These are phyloP conservation scores for Tipula unca DNA, from an alignment of 2,888 invertebrate genomes.

Conservation along the genomic window DNA sequence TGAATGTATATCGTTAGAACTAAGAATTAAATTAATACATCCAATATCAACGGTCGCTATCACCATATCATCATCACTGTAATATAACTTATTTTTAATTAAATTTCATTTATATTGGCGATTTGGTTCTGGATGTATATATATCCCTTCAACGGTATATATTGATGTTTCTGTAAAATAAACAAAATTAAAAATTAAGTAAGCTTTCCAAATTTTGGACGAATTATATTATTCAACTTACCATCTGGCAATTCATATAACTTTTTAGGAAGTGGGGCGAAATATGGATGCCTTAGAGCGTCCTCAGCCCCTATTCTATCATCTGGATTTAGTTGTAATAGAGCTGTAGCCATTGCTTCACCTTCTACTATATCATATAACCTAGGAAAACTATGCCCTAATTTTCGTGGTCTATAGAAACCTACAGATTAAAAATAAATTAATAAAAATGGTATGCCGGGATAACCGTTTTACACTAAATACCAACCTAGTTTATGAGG, in stretches of 20 bases:
- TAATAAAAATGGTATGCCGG: background rate
- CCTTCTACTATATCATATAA: conserved; percentile 84
- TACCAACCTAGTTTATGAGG: conserved; percentile 57
- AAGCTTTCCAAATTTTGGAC: too few relatives aligned
- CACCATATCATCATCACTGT: conserved; percentile 14
- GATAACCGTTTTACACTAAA: background rate
- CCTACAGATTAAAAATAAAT: conserved; percentile 39
- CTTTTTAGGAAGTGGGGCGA: conserved; percentile 80
- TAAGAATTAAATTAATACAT: conserved; percentile 16
- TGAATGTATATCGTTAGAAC: conserved; percentile 16
- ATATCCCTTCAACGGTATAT: conserved; percentile 89
- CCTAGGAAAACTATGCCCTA: conserved; percentile 82
- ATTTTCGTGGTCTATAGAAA: conserved; percentile 63
- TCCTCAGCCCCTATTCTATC: conserved; percentile 78
- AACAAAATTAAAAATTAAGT: conserved; percentile 26
- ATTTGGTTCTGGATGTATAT: conserved; percentile 65
- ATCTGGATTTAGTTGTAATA: conserved; percentile 80
- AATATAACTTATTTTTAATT: conserved; percentile 15
- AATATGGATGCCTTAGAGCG: conserved; percentile 85
- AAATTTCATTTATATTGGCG: conserved; percentile 46
- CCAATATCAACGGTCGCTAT: conserved; percentile 14
- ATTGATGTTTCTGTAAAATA: conserved; percentile 82
- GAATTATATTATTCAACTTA: conserved; percentile 43
- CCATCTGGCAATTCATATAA: conserved; percentile 88
- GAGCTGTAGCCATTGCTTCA: conserved; percentile 75